Evolutionary conservation across 2,888 invertebrate genomes (phyloP).

Genomic region (Rugalucina vietnamica): DNA sequence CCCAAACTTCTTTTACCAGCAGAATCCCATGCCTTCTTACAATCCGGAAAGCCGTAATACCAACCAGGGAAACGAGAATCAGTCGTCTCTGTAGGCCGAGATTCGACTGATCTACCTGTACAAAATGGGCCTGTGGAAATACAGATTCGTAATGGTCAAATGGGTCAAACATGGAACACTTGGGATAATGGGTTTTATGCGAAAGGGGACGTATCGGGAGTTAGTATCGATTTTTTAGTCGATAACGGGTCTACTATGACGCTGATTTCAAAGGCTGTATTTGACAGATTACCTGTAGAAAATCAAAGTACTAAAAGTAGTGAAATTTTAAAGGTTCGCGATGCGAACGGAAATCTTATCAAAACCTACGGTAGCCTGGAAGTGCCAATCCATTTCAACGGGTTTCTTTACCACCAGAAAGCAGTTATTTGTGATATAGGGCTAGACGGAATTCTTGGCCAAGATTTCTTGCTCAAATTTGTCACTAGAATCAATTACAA

Average conservation of each 20-base stretch:
- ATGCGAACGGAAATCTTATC: slow-evolving; percentile 8
- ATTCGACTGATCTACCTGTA: background rate
- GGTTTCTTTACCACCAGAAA: background rate
- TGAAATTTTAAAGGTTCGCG: background rate
- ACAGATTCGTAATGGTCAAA: background rate
- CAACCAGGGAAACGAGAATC: slow-evolving; percentile 14
- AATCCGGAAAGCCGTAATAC: background rate
- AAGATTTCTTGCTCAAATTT: slow-evolving; percentile 9
- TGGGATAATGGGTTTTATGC: slow-evolving; percentile 34
- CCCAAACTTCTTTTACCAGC: background rate
- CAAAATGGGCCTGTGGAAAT: too few species aligned
- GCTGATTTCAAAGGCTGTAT: background rate
- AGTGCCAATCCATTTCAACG: background rate
- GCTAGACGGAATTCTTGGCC: slow-evolving; percentile 4
- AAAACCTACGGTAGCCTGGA: slow-evolving; percentile 2
- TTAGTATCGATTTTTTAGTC: background rate
- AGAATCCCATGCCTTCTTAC: background rate
- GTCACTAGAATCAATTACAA: background rate
- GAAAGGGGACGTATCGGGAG: background rate
- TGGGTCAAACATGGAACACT: background rate
- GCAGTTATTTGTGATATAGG: slow-evolving; percentile 2
- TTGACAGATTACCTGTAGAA: background rate
- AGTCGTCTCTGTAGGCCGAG: slow-evolving; percentile 13
- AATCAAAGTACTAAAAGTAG: background rate
- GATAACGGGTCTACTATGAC: slow-evolving; percentile 25